These are phyloP conservation scores for Lepidurus packardi DNA, from an alignment of 1,140 invertebrate genomes.

Conservation along the genomic window DNA sequence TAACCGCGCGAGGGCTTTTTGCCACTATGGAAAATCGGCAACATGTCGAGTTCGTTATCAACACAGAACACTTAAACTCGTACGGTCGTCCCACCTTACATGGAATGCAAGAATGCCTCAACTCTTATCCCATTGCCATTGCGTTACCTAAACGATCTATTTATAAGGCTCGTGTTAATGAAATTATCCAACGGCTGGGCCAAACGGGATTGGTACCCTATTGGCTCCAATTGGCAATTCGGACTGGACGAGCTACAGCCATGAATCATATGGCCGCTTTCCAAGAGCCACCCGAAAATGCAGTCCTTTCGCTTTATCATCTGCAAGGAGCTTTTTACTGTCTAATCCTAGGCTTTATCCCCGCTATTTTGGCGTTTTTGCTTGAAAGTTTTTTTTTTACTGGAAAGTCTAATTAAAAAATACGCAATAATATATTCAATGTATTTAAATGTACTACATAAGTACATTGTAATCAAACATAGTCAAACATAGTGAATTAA, in stretches of 20 bases:
- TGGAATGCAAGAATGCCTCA: not conserved
- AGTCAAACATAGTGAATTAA: no score
- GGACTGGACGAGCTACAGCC: not conserved
- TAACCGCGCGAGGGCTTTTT: not conserved
- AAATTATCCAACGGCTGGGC: not conserved
- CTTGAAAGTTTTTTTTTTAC: not conserved
- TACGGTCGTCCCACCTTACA: not conserved
- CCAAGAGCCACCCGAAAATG: not conserved
- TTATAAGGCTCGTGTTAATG: not conserved
- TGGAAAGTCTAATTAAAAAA: not conserved
- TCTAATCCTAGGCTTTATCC: not conserved
- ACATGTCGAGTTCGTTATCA: not conserved
- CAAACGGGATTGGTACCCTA: slow-evolving; percentile 5
- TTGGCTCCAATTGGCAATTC: not conserved
- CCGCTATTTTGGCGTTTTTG: not conserved
- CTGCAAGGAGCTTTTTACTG: not conserved
- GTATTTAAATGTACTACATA: no score
- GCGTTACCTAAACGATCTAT: not conserved
- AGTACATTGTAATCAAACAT: no score
- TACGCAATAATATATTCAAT: no score
- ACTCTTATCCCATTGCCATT: not conserved
- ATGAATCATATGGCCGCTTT: not conserved
- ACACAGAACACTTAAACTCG: not conserved
- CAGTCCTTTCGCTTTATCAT: not conserved
- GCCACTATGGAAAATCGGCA: slow-evolving; percentile 1